Conservation (phyloP, 2,113 vertebrate genomes). For the Neotoma lepida region DNA sequence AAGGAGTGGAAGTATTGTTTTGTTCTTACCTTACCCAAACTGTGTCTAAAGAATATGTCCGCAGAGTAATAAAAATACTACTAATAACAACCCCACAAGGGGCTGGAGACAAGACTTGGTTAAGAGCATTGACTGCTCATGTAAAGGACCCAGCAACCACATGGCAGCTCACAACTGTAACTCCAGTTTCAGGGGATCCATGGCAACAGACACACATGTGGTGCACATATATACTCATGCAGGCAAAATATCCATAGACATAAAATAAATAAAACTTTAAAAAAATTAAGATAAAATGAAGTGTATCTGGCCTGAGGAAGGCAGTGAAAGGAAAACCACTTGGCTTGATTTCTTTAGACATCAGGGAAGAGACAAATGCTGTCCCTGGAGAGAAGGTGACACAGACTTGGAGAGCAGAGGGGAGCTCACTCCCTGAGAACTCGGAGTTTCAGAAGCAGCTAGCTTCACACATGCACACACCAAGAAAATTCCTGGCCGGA, state of each 20-base stretch:
- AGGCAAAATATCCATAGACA: background rate
- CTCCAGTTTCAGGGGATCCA: background rate
- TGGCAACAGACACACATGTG: background rate
- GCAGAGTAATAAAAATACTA: constrained; percentile 37
- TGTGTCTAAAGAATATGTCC: constrained; percentile 70
- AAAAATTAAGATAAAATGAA: background rate
- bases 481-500: no score
- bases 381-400: background rate
- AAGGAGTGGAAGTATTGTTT: background rate
- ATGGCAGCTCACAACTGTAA: background rate
- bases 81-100: background rate
- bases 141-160: background rate
- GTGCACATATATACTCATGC: background rate
- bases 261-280: background rate
- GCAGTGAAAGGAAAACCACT: background rate
- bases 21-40: constrained; percentile 57
- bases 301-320: background rate
- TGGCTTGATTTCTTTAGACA: background rate
- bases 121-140: background rate
- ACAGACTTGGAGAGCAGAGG: no score
- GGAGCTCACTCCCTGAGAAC: accelerated
- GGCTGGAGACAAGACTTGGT: background rate
- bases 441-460: background rate
- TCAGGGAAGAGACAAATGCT: background rate
- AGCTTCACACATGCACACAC: accelerated